A percentile compares a stretch with the other conserved stretches of the same genome.
These are phyloP conservation scores for Montifringilla adamsi DNA, from an alignment of 2,113 vertebrate species.

Conservation along the genomic window DNA sequence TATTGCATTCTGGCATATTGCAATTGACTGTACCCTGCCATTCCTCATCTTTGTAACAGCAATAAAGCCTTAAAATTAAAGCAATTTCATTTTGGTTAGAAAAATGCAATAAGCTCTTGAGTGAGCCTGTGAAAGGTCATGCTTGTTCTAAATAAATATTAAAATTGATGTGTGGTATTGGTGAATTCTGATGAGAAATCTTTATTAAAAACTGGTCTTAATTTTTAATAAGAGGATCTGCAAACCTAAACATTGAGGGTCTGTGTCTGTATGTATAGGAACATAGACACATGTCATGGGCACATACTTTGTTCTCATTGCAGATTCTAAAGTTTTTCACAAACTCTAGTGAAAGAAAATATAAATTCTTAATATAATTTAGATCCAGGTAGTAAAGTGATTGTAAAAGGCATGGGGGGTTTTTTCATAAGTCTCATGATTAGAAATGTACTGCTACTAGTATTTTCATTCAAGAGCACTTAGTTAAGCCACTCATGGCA, in stretches of 20 bases:
- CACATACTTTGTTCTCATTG: background rate
- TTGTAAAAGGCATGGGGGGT: background rate
- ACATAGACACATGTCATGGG: background rate
- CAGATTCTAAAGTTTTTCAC: background rate
- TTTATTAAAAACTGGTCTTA: background rate
- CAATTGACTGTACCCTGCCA: background rate
- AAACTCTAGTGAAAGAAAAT: background rate
- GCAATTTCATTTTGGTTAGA: conserved; percentile 18
- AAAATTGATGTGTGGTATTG: background rate
- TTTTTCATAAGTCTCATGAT: background rate
- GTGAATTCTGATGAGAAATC: background rate
- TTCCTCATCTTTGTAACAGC: conserved; percentile 35
- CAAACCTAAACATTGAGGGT: background rate
- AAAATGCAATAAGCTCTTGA: conserved; percentile 19
- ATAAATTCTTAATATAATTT: background rate
- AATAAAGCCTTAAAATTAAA: conserved; percentile 45
- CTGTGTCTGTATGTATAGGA: background rate
- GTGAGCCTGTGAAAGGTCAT: conserved; percentile 45
- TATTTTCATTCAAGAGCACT: background rate
- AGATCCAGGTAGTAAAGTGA: background rate
- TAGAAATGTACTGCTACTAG: background rate
- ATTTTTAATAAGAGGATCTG: background rate
- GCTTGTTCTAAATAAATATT: conserved; percentile 41
- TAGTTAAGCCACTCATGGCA: background rate
- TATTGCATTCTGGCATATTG: background rate